These are phyloP conservation scores for Callorhinus ursinus DNA, from an alignment of 2,113 vertebrate genomes.

Conservation along the genomic window DNA sequence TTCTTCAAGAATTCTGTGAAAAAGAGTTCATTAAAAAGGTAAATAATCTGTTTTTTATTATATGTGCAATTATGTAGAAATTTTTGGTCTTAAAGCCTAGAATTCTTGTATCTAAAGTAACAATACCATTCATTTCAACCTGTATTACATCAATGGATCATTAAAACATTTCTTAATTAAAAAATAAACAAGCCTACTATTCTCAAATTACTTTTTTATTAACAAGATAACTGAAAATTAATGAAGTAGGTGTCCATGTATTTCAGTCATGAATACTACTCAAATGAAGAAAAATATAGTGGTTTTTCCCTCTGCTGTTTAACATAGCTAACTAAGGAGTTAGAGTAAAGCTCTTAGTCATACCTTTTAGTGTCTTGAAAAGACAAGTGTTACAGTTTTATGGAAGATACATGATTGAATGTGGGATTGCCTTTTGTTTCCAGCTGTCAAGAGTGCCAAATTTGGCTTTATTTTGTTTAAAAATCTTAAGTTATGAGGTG, in stretches of 20 bases:
- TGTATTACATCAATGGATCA: neutral
- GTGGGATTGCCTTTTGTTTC: conserved; percentile 41
- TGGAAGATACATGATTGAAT: neutral
- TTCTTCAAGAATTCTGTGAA: conserved; percentile 93
- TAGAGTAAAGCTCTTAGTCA: neutral
- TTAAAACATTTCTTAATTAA: neutral
- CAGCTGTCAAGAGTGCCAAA: neutral
- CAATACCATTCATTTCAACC: neutral
- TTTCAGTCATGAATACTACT: conserved; percentile 30
- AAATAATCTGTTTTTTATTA: conserved; percentile 46
- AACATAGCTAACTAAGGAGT: conserved; percentile 11
- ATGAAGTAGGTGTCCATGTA: neutral
- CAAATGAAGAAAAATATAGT: conserved; percentile 14
- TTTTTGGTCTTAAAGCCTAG: neutral
- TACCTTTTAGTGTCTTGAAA: neutral
- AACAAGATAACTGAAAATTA: conserved; percentile 11
- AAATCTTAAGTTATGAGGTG: neutral
- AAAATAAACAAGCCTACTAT: neutral
- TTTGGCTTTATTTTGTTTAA: conserved; percentile 46
- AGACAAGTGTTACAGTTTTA: neutral
- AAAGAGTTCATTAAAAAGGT: conserved; percentile 90
- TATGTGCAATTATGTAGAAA: neutral
- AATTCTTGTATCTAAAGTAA: neutral
- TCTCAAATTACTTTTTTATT: conserved; percentile 39
- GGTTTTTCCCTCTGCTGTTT: conserved; percentile 24